A percentile compares a stretch with the other conserved stretches of the same genome.
phyloP scores from a whole-genome alignment of 2,113 vertebrate species.

The Aegotheles bennettii region DNA sequence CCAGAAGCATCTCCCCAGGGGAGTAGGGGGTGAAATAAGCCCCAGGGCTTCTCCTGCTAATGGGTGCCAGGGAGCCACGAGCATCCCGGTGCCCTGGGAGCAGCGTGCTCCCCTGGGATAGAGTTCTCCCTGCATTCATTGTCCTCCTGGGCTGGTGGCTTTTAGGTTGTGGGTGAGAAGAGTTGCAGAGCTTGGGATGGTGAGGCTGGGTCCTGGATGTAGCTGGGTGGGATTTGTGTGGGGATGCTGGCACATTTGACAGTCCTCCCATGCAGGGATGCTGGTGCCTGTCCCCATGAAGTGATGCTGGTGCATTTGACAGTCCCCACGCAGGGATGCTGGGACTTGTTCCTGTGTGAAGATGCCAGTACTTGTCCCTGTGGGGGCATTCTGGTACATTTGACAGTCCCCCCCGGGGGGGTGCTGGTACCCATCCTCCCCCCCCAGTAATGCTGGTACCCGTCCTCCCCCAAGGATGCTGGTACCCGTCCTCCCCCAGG shows the following conservation, averaged over 20 bases:
- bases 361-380: no score
- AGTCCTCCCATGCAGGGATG: background rate
- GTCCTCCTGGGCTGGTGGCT: background rate
- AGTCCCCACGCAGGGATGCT: rapidly evolving
- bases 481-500: no score
- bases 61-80: background rate
- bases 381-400: no score
- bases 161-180: background rate
- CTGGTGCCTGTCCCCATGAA: rapidly evolving
- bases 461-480: no score
- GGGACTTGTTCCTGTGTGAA: rapidly evolving
- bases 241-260: background rate
- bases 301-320: background rate
- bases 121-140: background rate
- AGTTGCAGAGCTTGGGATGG: rapidly evolving
- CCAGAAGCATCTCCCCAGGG: background rate
- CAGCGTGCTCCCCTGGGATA: background rate
- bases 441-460: background rate
- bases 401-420: background rate
- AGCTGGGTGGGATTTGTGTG: background rate
- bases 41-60: background rate
- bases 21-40: background rate
- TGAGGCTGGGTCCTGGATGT: background rate
- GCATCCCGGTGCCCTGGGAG: background rate
- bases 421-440: background rate